Conservation (phyloP, 1,140 invertebrate genomes). For the Pseudomyrmex pallidus region DNA sequence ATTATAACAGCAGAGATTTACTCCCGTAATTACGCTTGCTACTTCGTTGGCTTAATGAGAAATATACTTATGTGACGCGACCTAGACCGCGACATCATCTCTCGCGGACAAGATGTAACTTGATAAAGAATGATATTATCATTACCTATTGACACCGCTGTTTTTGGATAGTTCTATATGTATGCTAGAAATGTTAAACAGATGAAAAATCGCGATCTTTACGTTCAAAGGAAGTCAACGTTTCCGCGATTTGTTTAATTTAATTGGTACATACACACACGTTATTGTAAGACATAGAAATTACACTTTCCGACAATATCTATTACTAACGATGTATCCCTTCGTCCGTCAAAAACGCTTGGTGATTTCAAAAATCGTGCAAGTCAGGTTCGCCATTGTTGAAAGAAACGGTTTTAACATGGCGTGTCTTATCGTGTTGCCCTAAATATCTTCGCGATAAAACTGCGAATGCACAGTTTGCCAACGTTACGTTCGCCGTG, state of each 20-base stretch:
- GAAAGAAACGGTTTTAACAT: background rate
- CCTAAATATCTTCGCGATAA: slow-evolving; percentile 33
- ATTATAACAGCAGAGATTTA: slow-evolving; percentile 5
- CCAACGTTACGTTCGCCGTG: background rate
- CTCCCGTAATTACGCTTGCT: slow-evolving; percentile 42
- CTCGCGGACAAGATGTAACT: background rate
- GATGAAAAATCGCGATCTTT: background rate
- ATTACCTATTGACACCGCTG: background rate
- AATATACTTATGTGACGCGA: slow-evolving; percentile 21
- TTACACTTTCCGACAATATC: slow-evolving; percentile 17
- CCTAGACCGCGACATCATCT: background rate
- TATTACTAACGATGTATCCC: background rate
- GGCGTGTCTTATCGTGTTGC: slow-evolving; percentile 17
- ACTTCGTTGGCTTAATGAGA: slow-evolving; percentile 46
- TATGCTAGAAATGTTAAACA: background rate
- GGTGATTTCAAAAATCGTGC: background rate
- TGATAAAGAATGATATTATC: background rate
- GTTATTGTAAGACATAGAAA: slow-evolving; percentile 3
- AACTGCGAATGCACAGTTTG: slow-evolving; percentile 8
- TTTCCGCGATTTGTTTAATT: slow-evolving; percentile 4
- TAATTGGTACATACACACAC: background rate
- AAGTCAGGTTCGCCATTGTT: slow-evolving; percentile 3
- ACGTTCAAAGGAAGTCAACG: background rate
- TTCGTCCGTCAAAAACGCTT: background rate
- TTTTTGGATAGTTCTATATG: background rate